Evolutionary conservation across 2,888 invertebrate species (phyloP).

Genomic region (Ophioninae sp.): DNA sequence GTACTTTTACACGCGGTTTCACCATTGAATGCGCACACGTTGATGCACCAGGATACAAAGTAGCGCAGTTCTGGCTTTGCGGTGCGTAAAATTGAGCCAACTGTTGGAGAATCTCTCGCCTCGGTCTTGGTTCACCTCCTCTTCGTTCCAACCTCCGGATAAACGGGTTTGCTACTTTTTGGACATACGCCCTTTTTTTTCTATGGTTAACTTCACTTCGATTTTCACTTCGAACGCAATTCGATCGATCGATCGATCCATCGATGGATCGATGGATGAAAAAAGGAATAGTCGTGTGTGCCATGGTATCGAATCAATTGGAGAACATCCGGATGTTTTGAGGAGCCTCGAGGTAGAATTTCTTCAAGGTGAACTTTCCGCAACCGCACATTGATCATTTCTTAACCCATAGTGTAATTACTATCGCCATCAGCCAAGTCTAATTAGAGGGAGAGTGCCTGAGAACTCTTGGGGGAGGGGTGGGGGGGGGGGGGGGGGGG

Average conservation of each 20-base stretch:
- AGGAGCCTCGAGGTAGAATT: neutral
- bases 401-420: neutral
- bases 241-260: too few relatives aligned
- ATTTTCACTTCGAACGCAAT: too few relatives aligned
- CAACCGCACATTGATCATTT: neutral
- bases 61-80: conserved; percentile 59
- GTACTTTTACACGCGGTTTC: too few relatives aligned
- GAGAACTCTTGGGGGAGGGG: too few relatives aligned
- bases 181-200: neutral
- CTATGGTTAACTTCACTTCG: neutral
- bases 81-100: conserved; percentile 72
- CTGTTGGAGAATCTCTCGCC: conserved; percentile 22
- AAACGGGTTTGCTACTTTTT: neutral
- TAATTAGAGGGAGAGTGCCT: neutral
- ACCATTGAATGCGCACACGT: neutral
- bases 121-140: conserved; percentile 4
- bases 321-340: neutral
- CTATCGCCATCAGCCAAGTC: neutral
- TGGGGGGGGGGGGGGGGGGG: neutral
- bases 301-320: neutral
- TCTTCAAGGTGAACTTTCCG: neutral
- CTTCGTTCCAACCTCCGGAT: conserved; percentile 11
- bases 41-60: conserved; percentile 5
- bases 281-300: too few relatives aligned
- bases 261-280: too few relatives aligned